phyloP scores from a whole-genome alignment of 1,140 invertebrate genomes.

The Drosophila subobscura region DNA sequence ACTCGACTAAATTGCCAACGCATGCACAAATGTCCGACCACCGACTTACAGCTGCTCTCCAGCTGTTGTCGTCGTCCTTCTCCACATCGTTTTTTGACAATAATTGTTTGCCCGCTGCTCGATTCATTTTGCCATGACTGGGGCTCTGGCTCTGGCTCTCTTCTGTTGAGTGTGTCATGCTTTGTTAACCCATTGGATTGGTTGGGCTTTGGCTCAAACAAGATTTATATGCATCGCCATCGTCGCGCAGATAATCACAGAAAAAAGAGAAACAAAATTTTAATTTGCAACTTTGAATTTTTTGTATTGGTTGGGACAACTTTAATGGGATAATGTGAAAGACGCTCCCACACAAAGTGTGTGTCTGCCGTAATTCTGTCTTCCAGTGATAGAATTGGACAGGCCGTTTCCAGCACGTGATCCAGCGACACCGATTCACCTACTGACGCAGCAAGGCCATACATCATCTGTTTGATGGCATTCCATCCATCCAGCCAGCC shows the following conservation, averaged over 20 bases:
- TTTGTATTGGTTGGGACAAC: conserved; percentile 17
- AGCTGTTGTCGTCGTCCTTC: conserved; percentile 25
- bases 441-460: conserved; percentile 2
- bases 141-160: conserved; percentile 21
- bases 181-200: conserved; percentile 33
- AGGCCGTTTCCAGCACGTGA: conserved; percentile 31
- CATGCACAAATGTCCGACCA: conserved; percentile 31
- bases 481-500: no score
- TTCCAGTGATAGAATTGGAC: neutral
- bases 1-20: conserved; percentile 41
- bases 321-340: conserved; percentile 25
- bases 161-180: conserved; percentile 51
- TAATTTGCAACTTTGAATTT: conserved; percentile 40
- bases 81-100: conserved; percentile 52
- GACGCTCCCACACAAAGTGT: no score
- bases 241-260: neutral
- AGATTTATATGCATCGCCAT: conserved; percentile 69
- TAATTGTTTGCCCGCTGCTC: conserved; percentile 65
- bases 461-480: conserved; percentile 16
- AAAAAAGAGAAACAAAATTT: conserved; percentile 53
- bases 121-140: conserved; percentile 20
- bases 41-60: conserved; percentile 16
- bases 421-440: neutral
- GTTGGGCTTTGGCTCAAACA: conserved; percentile 12
- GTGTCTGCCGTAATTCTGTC: neutral